Evolutionary conservation across 2,113 vertebrate species (phyloP), one percentile per base, ranked within the genome.

Genomic region (Trichechus manatus): DNA sequence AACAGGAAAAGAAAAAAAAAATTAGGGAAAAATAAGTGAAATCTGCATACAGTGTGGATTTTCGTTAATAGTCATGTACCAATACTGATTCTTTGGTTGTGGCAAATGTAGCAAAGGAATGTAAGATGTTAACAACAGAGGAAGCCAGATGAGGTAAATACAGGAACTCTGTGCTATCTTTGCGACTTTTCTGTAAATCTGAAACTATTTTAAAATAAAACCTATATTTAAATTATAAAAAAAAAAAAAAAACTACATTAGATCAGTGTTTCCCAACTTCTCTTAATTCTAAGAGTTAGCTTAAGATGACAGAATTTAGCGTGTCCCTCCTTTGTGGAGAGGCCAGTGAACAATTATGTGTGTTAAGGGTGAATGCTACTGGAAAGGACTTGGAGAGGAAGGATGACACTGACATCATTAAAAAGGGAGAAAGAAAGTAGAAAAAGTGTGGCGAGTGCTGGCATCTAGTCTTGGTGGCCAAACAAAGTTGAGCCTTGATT

Each of bases 231-330:
- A 74, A 68, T 70, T 64, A 78, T 10, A 0, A 5, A 56, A 89
- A 59, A 77, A 42, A 27, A 36, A 20, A 42, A 81, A 93, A 77
- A 10, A 79, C 31, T 63, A 53, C 25, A 6, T 53, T 74, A 66
- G 10, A 33, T 88, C 42, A 61, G 39, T 53, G 44, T 74, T 78
- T 92, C 42, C 27, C 42, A 44, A 47, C 23, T 36, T 84, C 87
- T 74, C n/a, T 89, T 79, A 29, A 61, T 91, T 95, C 59, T 53
- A 91, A 9, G 39, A 42, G 33, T 93, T 88, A 39, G 53, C 29
- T 66, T 72, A 50, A 72, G 36, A 85, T 27, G 47, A 77, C 11
- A 42, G 61, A 78, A 36, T 86, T 87, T 33, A 31, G 6, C 13
- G 25, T 61, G 42, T 33, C 5, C 15, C 53, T 92, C n/a, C 39